Evolutionary conservation across 1,140 invertebrate species (phyloP), one percentile per base, ranked within the genome.

Genomic region (Scaptomyza graminum): DNA sequence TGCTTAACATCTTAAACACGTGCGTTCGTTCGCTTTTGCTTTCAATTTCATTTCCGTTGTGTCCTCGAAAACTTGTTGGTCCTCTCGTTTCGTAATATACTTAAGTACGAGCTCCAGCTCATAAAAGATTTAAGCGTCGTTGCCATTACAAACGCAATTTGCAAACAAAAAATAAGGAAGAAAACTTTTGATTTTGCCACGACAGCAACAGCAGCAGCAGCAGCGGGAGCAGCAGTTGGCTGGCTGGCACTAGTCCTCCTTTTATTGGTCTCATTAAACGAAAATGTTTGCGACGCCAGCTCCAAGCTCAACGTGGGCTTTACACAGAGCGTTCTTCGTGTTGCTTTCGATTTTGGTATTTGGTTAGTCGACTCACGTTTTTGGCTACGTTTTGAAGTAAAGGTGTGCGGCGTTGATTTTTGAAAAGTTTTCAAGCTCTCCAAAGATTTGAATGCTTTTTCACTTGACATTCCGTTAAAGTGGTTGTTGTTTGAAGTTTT

Each of bases 211-310:
- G 18, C 28, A 28, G 28, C 3, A 18, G 18, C 3, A 18, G 28
- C 28, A 28, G 5, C 4, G 5, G 28, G 4, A 31, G 5, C 49
- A 55, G 59, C 28, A 46, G 39, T 41, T 34, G 8, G 52, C 43
- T 34, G 8, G 52, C 43, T 15, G 31, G 44, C 67, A 0, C n/a
- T 25, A 39, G 37, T 9, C 6, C 34, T 22, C 6, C 78, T 85
- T 87, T 85, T 85, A 85, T 85, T 85, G 82, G 82, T 87, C 82
- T 85, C 82, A 85, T 85, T 85, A 85, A 85, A 78, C 60, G 74
- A 75, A 66, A 87, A 85, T 85, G 82, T 70, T 87, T 78, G 78
- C 49, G 55, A 74, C 37, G 63, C 16, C 13, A 15, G 62, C 34
- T n/a, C n/a, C n/a, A 22, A 39, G 51, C 47, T 52, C 41, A 43